Percentiles rank a stretch among this genome's conserved stretches.
These are phyloP conservation scores for Homalodisca vitripennis DNA, from an alignment of 1,140 invertebrate species.

Conservation along the genomic window DNA sequence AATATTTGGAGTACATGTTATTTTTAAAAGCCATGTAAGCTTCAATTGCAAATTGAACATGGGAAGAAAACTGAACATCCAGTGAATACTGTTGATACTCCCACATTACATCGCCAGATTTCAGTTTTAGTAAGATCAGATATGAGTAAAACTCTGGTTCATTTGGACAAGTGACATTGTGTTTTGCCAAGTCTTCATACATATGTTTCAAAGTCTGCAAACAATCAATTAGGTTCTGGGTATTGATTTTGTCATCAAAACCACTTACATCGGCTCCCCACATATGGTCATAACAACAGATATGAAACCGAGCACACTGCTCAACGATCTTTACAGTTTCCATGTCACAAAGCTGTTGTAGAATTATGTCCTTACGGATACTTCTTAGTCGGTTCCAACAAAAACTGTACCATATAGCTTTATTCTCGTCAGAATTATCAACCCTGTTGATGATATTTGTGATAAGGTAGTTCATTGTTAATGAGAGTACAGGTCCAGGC, in stretches of 20 bases:
- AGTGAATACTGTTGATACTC: conserved; percentile 69
- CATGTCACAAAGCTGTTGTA: conserved; percentile 81
- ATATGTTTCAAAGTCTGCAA: conserved; percentile 92
- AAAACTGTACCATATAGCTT: conserved; percentile 89
- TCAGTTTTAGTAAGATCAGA: conserved; percentile 89
- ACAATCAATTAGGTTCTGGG: conserved; percentile 96
- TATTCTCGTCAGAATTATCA: conserved; percentile 56
- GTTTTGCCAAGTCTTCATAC: conserved; percentile 75
- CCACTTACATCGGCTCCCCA: conserved; percentile 82
- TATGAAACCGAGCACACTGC: conserved; percentile 95
- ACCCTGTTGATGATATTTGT: conserved; percentile 66
- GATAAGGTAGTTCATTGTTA: conserved; percentile 90
- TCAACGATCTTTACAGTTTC: conserved; percentile 86
- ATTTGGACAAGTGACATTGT: conserved; percentile 65
- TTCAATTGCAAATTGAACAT: conserved; percentile 79
- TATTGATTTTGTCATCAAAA: conserved; percentile 96
- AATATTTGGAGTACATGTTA: conserved; percentile 91
- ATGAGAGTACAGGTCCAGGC: conserved; percentile 72
- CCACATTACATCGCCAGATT: conserved; percentile 89
- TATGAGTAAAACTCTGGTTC: conserved; percentile 94
- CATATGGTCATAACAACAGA: conserved; percentile 85
- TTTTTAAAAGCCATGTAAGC: conserved; percentile 80
- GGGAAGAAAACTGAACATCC: conserved; percentile 69
- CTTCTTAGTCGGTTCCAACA: conserved; percentile 90
- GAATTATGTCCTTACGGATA: conserved; percentile 97